Percentiles rank a stretch among this genome's conserved stretches.
phyloP scores from a whole-genome alignment of 23 tunicate genomes.

The Oikopleura dioica region DNA sequence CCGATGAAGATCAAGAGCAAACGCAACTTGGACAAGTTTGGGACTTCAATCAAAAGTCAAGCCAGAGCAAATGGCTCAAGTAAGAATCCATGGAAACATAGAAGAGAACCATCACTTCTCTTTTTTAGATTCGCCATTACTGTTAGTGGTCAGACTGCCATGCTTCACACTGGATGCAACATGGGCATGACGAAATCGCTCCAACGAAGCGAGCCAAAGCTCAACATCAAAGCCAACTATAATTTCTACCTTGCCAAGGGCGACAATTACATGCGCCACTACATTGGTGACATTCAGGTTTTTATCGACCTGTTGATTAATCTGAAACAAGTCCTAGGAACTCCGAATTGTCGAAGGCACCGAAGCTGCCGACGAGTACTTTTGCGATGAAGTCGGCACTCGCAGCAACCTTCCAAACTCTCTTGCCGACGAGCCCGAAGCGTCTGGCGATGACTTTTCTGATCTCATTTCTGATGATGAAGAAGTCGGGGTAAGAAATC shows the following conservation, averaged over 20 bases:
- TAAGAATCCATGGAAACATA: too few species aligned
- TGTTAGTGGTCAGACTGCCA: background rate
- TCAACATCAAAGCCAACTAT: background rate
- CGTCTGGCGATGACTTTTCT: background rate
- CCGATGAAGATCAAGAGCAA: background rate
- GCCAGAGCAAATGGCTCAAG: too few species aligned
- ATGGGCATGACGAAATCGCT: background rate
- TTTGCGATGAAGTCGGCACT: too few species aligned
- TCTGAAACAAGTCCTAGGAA: background rate
- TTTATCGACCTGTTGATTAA: background rate
- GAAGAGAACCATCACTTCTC: too few species aligned
- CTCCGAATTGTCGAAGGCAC: background rate
- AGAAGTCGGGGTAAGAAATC: background rate
- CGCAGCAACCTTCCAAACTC: background rate
- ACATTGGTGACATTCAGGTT: background rate
- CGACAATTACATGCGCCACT: background rate
- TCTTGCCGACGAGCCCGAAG: background rate
- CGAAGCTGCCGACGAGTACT: constrained; percentile 2
- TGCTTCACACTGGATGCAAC: background rate
- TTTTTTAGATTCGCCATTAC: background rate
- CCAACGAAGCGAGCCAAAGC: background rate
- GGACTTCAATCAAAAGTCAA: background rate
- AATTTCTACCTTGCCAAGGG: background rate
- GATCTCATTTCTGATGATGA: background rate
- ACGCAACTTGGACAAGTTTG: constrained; percentile 1